Conservation (phyloP, 1,140 invertebrate species). For the Lordiphosa mommai region DNA sequence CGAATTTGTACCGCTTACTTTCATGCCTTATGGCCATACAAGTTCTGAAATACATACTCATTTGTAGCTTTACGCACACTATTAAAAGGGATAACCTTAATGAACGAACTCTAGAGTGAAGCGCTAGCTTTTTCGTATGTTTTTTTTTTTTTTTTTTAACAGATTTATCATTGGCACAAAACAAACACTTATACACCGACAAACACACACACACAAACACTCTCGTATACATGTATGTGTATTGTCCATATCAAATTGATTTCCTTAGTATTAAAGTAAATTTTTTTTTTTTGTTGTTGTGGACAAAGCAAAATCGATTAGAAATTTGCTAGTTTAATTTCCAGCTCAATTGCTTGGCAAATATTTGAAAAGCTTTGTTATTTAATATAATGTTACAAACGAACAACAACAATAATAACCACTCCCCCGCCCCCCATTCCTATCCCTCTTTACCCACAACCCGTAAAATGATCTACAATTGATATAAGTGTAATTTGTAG, state of each 20-base stretch:
- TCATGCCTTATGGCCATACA: no score
- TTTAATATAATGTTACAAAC: conserved; percentile 42
- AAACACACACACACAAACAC: not conserved
- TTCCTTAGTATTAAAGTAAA: not conserved
- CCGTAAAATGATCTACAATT: conserved; percentile 10
- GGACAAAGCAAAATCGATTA: conserved; percentile 20
- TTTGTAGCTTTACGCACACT: no score
- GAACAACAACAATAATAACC: conserved; percentile 3
- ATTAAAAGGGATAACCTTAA: no score
- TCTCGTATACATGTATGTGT: not conserved
- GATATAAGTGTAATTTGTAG: conserved; percentile 55
- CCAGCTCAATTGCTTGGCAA: conserved; percentile 67
- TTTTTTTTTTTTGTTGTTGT: conserved; percentile 4
- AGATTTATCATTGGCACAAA: no score
- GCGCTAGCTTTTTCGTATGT: no score
- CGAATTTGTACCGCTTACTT: no score
- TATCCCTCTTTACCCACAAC: not conserved
- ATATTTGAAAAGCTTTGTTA: conserved; percentile 65
- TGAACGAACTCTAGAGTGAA: no score
- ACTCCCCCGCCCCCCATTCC: no score
- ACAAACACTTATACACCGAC: not conserved
- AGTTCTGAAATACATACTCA: no score
- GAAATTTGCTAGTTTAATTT: conserved; percentile 68
- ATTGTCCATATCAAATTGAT: conserved; percentile 8
- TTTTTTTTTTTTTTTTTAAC: no score